phyloP scores from a whole-genome alignment of 2,797 vertebrate species.

The Helicolenus hilgendorfi region DNA sequence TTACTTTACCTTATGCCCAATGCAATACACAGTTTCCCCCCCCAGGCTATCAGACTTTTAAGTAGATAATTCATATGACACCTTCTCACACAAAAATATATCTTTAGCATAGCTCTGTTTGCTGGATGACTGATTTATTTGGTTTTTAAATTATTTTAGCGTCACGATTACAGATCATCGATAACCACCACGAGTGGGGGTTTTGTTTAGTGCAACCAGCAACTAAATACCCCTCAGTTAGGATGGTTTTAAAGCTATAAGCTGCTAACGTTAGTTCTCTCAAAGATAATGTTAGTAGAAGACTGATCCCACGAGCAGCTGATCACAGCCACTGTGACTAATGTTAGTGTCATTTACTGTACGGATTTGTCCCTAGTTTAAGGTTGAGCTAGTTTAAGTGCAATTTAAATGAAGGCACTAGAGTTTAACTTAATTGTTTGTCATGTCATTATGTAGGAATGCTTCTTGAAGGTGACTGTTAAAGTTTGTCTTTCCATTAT shows the following conservation, averaged over 20 bases:
- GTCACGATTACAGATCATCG: background rate
- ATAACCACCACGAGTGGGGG: too few relatives aligned
- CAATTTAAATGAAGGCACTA: background rate
- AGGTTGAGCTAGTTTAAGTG: background rate
- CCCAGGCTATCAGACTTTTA: too few relatives aligned
- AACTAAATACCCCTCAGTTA: background rate
- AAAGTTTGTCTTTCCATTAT: background rate
- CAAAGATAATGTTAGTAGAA: slow-evolving; percentile 13
- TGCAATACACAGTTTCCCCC: background rate
- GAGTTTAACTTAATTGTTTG: background rate
- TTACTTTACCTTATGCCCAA: background rate
- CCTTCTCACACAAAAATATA: too few relatives aligned
- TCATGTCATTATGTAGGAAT: background rate
- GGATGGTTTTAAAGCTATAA: background rate
- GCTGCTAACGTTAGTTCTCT: background rate
- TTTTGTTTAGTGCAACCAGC: fast-evolving
- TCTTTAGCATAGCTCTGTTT: background rate
- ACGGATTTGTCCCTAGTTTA: background rate
- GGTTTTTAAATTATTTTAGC: background rate
- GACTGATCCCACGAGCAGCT: background rate
- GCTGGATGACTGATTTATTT: background rate
- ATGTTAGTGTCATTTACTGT: background rate
- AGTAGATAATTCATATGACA: too few relatives aligned
- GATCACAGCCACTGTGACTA: background rate
- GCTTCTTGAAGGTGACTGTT: background rate